Percentiles rank a stretch among this genome's conserved stretches.
phyloP scores from a whole-genome alignment of 2,113 vertebrate genomes.

The Lasiurus borealis region DNA sequence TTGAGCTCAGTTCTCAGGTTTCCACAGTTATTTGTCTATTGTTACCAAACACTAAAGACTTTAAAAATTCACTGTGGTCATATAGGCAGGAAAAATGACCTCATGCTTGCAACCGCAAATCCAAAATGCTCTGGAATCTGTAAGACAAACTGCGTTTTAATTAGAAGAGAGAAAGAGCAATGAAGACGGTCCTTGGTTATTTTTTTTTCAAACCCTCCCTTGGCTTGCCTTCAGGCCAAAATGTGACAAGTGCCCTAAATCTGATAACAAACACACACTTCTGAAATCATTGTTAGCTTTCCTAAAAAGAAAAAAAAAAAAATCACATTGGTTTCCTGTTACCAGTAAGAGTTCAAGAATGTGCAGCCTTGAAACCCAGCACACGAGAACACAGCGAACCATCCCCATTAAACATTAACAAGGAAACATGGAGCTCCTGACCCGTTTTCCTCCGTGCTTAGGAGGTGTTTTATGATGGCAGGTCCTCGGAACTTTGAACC shows the following conservation, averaged over 20 bases:
- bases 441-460: slow-evolving; percentile 38
- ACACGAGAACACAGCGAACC: slow-evolving; percentile 29
- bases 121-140: slow-evolving; percentile 85
- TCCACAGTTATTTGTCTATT: slow-evolving; percentile 88
- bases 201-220: slow-evolving; percentile 79
- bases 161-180: slow-evolving; percentile 82
- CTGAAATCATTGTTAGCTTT: slow-evolving; percentile 84
- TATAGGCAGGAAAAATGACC: slow-evolving; percentile 87
- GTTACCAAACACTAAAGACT: slow-evolving; percentile 85
- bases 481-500: not conserved
- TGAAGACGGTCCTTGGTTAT: slow-evolving; percentile 82
- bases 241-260: slow-evolving; percentile 87
- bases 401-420: slow-evolving; percentile 62
- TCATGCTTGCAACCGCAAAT: slow-evolving; percentile 86
- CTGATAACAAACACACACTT: slow-evolving; percentile 88
- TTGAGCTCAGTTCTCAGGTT: slow-evolving; percentile 80
- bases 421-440: slow-evolving; percentile 36
- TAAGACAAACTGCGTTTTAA: slow-evolving; percentile 85
- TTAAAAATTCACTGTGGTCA: slow-evolving; percentile 82
- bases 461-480: not conserved
- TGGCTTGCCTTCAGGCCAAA: slow-evolving; percentile 83
- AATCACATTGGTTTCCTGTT: slow-evolving; percentile 80
- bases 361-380: slow-evolving; percentile 58
- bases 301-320: slow-evolving; percentile 82
- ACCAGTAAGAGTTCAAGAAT: slow-evolving; percentile 78